Base-by-base conservation (phyloP, 2,888 invertebrate species). In the Alitta virens region DNA sequence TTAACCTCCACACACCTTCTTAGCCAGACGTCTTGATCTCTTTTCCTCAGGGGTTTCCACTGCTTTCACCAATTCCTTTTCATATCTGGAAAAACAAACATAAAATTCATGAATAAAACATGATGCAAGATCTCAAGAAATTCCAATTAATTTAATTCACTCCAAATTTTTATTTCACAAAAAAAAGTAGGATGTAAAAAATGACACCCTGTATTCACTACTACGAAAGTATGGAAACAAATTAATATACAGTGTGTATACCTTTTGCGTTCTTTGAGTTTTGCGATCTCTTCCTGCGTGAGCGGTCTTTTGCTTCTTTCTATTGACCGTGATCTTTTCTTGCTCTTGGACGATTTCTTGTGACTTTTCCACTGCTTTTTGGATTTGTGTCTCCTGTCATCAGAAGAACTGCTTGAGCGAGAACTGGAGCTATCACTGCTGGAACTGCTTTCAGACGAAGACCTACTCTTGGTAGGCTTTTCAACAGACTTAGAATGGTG, bases 11-110 rank as follows among this genome's bases (percentile, higher is more conserved):
- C 49, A 21, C 64, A 80, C 75, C 72, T 97, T 98, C 76, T 97
- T 98, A 59, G 87, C 86, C 49, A 98, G 83, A 50, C 98, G 87
- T 23, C 98, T 86, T 2, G 87, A 82, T 42, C 91, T 79, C 79
- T 98, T 98, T 79, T 99, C 95, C 81, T 96, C 97, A 0, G 97
- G 92, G 0, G 96, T 96, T 84, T 99, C 98, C 60, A 88, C 88
- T 0, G 91, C 89, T 82, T 99, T 99, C 77, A 81, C 61, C 26
- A 80, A 60, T 64, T 82, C 82, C 68, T 85, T 85, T 60, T 83
- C 25, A 40, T 58, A 26, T 42, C 57, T 57, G 56, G n/a, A 18
- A 62, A 43, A 7, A 53, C 23, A 18, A 42, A 46, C 7, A 16
- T 49, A 7, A 49, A 26, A 40, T 16, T 40, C 40, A 40, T 40